Evolutionary conservation across 2,113 vertebrate species (phyloP), one percentile per base, ranked within the genome.

Genomic region (Patagioenas fasciata): DNA sequence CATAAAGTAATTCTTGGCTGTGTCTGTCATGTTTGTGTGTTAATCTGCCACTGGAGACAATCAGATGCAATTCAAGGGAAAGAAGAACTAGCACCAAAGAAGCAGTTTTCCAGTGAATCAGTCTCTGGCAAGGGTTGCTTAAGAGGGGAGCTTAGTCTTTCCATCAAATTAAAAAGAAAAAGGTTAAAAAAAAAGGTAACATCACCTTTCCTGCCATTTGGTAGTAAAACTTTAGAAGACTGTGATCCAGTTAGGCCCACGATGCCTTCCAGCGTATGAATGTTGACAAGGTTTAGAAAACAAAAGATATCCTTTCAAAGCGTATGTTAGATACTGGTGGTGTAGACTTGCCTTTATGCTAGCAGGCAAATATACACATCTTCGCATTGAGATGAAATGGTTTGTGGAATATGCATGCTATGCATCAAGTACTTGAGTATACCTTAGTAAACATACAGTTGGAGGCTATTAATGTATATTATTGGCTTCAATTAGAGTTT

Each of bases 401-500:
- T 62, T 94, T 95, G 88, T 95, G 91, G 92, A 96, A 89, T 75
- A 64, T 85, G 90, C 60, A 24, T 91, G 66, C 44, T 81, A 15
- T 88, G 57, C 82, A 36, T 47, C 6, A 5, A 83, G 64, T 90
- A 34, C 73, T 94, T 5, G 4, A 73, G 50, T 80, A 61, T 78
- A 74, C 83, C 32, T 80, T 82, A 48, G 58, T 65, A 85, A 94
- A 91, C 88, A 77, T 79, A 79, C 44, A 75, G 50, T 69, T 87
- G 77, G n/a, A 89, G 56, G 62, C 77, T 90, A 53, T 91, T 90
- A 97, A 82, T 82, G 83, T 83, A 5, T 56, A 53, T 93, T 94
- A 91, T 93, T 96, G 73, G 67, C 88, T 91, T 89, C 70, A 93
- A n/a, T 94, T 93, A 96, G 87, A 70, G 38, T 89, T 96, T 72